Evolutionary conservation across 2,888 invertebrate genomes (phyloP), one percentile per base, ranked within the genome.

Genomic region (Flexamia atlantica): DNA sequence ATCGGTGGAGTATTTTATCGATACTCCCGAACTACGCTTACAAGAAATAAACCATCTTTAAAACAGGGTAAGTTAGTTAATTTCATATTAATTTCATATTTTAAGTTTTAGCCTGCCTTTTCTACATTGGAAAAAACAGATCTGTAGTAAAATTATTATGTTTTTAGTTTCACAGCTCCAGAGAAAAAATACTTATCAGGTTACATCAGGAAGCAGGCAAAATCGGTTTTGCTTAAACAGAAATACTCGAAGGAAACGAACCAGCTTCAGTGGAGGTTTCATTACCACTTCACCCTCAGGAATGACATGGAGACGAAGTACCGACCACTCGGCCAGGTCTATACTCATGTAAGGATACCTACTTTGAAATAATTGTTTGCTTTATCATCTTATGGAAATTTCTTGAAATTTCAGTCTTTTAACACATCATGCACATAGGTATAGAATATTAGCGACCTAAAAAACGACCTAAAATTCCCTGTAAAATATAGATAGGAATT

Each of bases 191-290:
- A 80, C 14, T 81, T 25, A 5, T 30, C 64, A 64, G 30, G 28
- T 30, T 14, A 0, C 17, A 9, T 25, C 28, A 64, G 64, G 14
- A 64, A 28, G 25, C 0, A 64, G 64, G 14, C 1, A 64, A 5
- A 64, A n/a, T 30, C 64, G 64, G 3, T 64, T 28, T 17, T 57
- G 57, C 32, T 14, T 64, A 9, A 40, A 57, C n/a, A 46, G 28
- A 28, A 20, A 50, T 10, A 7, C 46, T 46, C 0, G 68, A 84
- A 81, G 20, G n/a, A 76, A 40, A 28, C 32, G 90, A 68, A 90
- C 91, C 28, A 90, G 90, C 85, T 90, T 91, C 64, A 91, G 91
- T n/a, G 91, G 91, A 0, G 88, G 90, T 0, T 91, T 91, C 0
- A 91, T 90, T 83, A 83, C 88, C 5, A 87, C 86, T 84, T 87